Percentiles rank a stretch among this genome's conserved stretches.
Evolutionary conservation across 1,140 invertebrate species (phyloP).

Genomic region (Formica selysi): DNA sequence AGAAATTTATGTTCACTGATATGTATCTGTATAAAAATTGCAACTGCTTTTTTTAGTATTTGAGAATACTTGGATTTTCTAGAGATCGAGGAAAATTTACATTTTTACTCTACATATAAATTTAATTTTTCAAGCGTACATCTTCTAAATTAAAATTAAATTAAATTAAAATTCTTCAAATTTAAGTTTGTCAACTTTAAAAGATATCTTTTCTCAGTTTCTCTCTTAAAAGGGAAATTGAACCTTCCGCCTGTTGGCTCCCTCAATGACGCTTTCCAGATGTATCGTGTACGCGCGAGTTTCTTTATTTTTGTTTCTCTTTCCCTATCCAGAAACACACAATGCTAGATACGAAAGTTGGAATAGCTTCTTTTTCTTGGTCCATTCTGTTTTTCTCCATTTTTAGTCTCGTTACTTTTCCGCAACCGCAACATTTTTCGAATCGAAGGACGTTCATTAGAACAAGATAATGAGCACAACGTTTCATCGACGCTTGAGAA

Average conservation of each 20-base stretch:
- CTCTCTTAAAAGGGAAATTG: background rate
- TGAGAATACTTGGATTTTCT: background rate
- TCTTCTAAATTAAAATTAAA: background rate
- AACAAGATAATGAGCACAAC: slow-evolving; percentile 26
- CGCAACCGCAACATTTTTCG: background rate
- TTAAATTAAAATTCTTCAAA: background rate
- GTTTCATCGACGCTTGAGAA: slow-evolving; percentile 24
- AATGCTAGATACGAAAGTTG: background rate
- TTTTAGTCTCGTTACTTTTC: background rate
- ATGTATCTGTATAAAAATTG: background rate
- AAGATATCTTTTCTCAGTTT: background rate
- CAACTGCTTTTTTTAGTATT: background rate
- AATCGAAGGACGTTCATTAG: slow-evolving; percentile 20
- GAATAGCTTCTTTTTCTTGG: background rate
- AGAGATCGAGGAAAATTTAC: too few relatives aligned
- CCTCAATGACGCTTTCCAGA: background rate
- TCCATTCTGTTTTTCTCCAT: background rate
- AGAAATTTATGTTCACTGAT: background rate
- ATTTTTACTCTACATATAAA: slow-evolving; percentile 3
- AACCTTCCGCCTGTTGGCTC: background rate
- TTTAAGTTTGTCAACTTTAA: background rate
- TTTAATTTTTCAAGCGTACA: background rate
- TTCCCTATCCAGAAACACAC: too few relatives aligned
- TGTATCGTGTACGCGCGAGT: background rate
- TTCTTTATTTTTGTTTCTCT: slow-evolving; percentile 3